Evolutionary conservation across 2,797 vertebrate genomes (phyloP), one percentile per base, ranked within the genome.

Genomic region (Spea hammondii): DNA sequence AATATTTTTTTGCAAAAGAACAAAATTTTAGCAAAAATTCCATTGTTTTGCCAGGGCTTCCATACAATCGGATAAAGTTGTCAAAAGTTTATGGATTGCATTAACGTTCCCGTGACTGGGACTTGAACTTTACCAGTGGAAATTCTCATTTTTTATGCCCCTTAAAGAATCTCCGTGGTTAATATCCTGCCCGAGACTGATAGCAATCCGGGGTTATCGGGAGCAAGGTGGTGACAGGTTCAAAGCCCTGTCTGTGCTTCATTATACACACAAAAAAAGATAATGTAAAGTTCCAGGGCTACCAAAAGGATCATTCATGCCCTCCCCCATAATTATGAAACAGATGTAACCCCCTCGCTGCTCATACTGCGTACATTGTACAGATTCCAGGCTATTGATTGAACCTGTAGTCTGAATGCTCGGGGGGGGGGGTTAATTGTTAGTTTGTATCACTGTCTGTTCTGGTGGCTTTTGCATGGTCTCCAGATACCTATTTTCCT

Each of bases 161-260:
- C 6, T 47, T 32, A 12, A 74, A 46, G 59, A 70, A 72, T 67
- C 51, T 65, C 0, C 60, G 2, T 10, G 8, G 70, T 72, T 69
- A 72, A 51, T 49, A 46, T 60, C 50, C 11, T 57, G 9, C 17
- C 7, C 32, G 55, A 69, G 17, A 32, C 46, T 1, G 72, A 74
- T 79, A 74, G 32, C n/a, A 70, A 74, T 66, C 54, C 60, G 65
- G 65, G 77, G 64, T 73, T 47, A 68, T 79, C 77, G 67, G 4
- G 53, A 17, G 10, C n/a, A 17, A 67, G n/a, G 77, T 69, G 78
- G 8, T 79, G 78, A 79, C 71, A 74, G 71, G 17, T 32, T 32
- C 6, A 17, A 14, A 47, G 45, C 13, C 48, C n/a, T 59, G 55
- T 10, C 55, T 59, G n/a, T 59, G 55, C 55, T 13, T 59, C 55